These are phyloP conservation scores for Cassiopea xamachana DNA, from an alignment of 30 jellyfish, hydroid and myxozoan species.

Conservation along the genomic window DNA sequence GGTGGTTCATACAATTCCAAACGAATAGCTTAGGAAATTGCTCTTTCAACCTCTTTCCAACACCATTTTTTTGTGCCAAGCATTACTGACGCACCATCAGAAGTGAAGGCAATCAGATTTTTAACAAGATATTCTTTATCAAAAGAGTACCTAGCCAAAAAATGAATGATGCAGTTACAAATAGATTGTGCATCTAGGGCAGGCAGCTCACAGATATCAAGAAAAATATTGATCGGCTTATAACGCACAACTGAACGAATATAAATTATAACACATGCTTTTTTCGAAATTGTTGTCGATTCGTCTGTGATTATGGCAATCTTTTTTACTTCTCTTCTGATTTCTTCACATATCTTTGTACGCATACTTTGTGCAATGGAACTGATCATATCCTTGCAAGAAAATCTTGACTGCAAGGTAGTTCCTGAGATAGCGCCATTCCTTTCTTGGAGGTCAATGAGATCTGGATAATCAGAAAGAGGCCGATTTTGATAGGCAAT, in stretches of 20 bases:
- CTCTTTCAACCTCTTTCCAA: conserved; percentile 32
- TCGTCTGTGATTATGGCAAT: no score
- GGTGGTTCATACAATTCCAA: conserved; percentile 73
- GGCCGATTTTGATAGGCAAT: conserved; percentile 10
- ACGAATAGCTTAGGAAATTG: conserved; percentile 37
- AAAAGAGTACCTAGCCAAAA: conserved; percentile 28
- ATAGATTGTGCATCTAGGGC: conserved; percentile 42
- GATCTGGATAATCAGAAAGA: conserved; percentile 22
- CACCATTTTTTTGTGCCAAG: conserved; percentile 44
- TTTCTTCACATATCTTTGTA: conserved; percentile 1
- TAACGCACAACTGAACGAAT: conserved; percentile 52
- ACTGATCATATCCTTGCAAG: conserved; percentile 29
- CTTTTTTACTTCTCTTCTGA: neutral
- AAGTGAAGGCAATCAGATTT: conserved; percentile 44
- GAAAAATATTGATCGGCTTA: conserved; percentile 11
- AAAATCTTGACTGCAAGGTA: conserved; percentile 23
- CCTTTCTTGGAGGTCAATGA: conserved; percentile 25
- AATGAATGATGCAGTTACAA: neutral
- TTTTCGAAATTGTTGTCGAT: no score
- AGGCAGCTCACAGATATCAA: conserved; percentile 35
- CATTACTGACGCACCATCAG: conserved; percentile 72
- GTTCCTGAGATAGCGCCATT: conserved; percentile 1
- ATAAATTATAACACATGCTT: conserved; percentile 35
- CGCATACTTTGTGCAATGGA: conserved; percentile 33
- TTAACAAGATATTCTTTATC: conserved; percentile 52